Evolutionary conservation across 2,113 vertebrate genomes (phyloP).

Genomic region (Psittacula cyanocephala): DNA sequence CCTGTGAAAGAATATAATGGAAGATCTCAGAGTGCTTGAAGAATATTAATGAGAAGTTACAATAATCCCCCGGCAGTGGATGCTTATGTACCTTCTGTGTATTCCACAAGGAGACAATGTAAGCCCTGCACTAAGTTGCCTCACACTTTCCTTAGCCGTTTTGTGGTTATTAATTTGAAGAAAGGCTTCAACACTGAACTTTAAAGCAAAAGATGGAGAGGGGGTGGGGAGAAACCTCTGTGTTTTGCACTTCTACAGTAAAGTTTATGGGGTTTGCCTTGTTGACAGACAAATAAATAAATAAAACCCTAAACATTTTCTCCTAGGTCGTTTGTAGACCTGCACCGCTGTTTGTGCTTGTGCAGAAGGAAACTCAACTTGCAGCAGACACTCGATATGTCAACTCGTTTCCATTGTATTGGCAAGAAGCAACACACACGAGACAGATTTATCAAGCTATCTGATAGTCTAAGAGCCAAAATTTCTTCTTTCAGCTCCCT

Average conservation of each 20-base stretch:
- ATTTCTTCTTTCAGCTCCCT: slow-evolving; percentile 25
- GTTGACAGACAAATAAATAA: slow-evolving; percentile 27
- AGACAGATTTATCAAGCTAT: slow-evolving; percentile 53
- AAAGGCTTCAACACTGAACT: neutral
- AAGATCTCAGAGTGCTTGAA: neutral
- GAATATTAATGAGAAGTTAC: slow-evolving; percentile 26
- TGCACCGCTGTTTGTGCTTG: slow-evolving; percentile 26
- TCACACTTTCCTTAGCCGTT: neutral
- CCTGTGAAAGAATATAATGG: slow-evolving; percentile 3
- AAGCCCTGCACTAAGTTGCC: neutral
- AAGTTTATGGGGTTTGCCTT: neutral
- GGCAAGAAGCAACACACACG: slow-evolving; percentile 32
- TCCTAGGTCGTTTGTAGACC: neutral
- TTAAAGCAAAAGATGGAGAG: neutral
- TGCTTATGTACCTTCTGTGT: neutral
- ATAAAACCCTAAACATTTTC: neutral
- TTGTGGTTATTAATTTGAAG: neutral
- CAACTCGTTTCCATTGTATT: slow-evolving; percentile 37
- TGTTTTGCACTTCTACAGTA: neutral
- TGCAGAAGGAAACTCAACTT: slow-evolving; percentile 1
- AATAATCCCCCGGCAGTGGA: neutral
- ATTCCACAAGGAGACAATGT: neutral
- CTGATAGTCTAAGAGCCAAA: slow-evolving; percentile 41
- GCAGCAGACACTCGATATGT: neutral
- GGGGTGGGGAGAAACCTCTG: neutral